Evolutionary conservation across 2,888 invertebrate species (phyloP), one percentile per base, ranked within the genome.

Genomic region (Chaitophorus viminalis): DNA sequence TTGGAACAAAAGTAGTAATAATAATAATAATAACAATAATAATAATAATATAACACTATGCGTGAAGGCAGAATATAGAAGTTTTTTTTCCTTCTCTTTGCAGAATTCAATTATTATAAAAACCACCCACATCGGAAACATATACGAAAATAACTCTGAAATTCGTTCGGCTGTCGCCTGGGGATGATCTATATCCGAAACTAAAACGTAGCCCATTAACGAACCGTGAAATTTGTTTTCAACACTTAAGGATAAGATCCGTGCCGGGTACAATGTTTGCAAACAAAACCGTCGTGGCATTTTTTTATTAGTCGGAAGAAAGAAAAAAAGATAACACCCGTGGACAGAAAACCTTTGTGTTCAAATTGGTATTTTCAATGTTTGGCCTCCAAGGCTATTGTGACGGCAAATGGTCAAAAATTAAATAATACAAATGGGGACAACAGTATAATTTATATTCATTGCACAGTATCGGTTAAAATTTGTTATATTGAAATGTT

Each of bases 161-260:
- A 82, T 76, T 85, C 68, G 84, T 85, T 68, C 75, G 60, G 84
- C 68, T 52, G 77, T 85, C 76, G 77, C n/a, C 68, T 52, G 46
- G 75, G 83, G 75, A 84, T 84, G 75, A 76, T 84, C 83, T 84
- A 84, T 76, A 84, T 65, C 60, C 76, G 76, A 85, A 52, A 85
- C 76, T 52, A 60, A 86, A 83, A 86, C 72, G 85, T 78, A 65
- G 46, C 78, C 72, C 60, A 72, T 60, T 86, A 87, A 87, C 87
- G 65, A 60, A 87, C 87, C 87, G 74, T 87, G 81, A 87, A 87
- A 87, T 87, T 87, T 87, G 87, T 87, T 81, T 87, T 87, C 79
- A 65, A 74, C 87, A 79, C 84, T 77, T 52, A 68, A 60, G 65
- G 65, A 46, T 9, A 33, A 60, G 36, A 60, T 36, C 39, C 39